Conservation (phyloP, 2,113 vertebrate species). For the Lucifuga dentata region DNA sequence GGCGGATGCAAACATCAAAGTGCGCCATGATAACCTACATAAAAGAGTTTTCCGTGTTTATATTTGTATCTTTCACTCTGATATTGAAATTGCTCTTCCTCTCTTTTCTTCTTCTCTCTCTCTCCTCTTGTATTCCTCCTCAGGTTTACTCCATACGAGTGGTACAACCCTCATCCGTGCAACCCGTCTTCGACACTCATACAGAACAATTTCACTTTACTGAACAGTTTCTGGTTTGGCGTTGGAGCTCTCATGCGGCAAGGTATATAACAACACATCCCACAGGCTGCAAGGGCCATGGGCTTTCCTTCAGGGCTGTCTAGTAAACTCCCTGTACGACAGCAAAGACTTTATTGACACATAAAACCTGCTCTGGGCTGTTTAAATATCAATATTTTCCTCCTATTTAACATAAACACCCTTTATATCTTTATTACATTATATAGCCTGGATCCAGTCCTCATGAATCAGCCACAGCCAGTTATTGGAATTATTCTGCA, state of each 20-base stretch:
- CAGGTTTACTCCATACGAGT: constrained; percentile 99
- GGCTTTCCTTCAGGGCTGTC: constrained; percentile 50
- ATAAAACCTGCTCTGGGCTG: constrained; percentile 69
- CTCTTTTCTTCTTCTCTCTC: not conserved
- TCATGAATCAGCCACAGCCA: not conserved
- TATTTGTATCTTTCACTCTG: not conserved
- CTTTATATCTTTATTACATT: too few relatives aligned
- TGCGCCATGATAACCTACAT: not conserved
- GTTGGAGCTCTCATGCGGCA: constrained; percentile 99
- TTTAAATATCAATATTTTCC: constrained; percentile 38
- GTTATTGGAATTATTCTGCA: constrained; percentile 22
- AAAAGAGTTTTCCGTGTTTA: not conserved
- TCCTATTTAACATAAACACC: constrained; percentile 14
- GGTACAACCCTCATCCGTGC: constrained; percentile 99
- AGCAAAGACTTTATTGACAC: constrained; percentile 40
- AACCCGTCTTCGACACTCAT: constrained; percentile 96
- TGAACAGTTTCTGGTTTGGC: constrained; percentile 99
- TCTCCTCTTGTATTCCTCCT: constrained; percentile 6
- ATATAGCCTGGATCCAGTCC: constrained; percentile 1
- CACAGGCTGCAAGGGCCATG: constrained; percentile 84
- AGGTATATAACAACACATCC: constrained; percentile 89
- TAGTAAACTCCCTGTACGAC: not conserved
- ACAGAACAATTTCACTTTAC: constrained; percentile 99
- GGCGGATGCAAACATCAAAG: too few relatives aligned
- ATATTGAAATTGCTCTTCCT: not conserved